Percentiles rank a stretch among this genome's conserved stretches.
These are phyloP conservation scores for Ictalurus furcatus DNA, from an alignment of 2,113 vertebrate species.

Conservation along the genomic window DNA sequence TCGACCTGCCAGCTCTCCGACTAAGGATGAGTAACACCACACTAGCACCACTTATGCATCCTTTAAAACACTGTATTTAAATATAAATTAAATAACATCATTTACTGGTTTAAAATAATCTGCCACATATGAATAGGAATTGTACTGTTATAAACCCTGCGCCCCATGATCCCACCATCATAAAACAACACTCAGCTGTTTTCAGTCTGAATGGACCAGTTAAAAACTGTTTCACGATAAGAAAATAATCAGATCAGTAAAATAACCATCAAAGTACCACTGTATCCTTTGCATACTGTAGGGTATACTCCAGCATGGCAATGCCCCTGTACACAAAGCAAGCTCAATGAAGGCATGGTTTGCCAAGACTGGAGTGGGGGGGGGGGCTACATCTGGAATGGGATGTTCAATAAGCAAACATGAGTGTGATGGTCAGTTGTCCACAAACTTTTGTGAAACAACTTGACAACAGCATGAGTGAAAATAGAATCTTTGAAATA, in stretches of 20 bases:
- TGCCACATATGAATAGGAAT: neutral
- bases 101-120: neutral
- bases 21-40: too few relatives aligned
- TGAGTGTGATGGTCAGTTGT: neutral
- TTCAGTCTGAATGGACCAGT: neutral
- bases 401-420: neutral
- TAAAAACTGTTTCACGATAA: neutral
- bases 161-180: neutral
- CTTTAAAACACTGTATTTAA: neutral
- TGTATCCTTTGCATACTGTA: neutral
- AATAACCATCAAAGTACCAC: too few relatives aligned
- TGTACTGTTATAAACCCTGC: neutral
- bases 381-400: neutral
- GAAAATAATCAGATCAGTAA: neutral
- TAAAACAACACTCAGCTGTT: neutral
- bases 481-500: too few relatives aligned
- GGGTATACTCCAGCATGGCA: neutral
- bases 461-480: too few relatives aligned
- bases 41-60: neutral
- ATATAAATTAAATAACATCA: neutral
- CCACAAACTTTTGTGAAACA: neutral
- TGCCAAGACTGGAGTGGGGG: neutral
- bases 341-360: neutral
- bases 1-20: neutral
- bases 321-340: neutral